phyloP scores from a whole-genome alignment of 2,888 invertebrate species.

The Strigamia crassipes region DNA sequence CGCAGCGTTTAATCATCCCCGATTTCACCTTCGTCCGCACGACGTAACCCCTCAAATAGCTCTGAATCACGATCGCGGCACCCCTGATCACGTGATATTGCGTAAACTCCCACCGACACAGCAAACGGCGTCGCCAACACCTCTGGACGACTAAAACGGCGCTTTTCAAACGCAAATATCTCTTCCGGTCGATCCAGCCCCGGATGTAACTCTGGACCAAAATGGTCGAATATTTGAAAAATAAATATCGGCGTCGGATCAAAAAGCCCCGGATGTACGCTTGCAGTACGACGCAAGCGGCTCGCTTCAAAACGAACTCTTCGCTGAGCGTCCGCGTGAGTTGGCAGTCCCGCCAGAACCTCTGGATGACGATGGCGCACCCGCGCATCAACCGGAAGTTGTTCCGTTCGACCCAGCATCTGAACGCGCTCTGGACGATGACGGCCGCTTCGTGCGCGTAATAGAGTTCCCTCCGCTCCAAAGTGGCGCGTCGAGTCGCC shows the following conservation, averaged over 20 bases:
- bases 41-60: conserved; percentile 50
- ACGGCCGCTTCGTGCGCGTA: conserved; percentile 24
- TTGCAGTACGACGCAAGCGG: conserved; percentile 47
- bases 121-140: not conserved
- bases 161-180: not conserved
- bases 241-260: not conserved
- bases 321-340: conserved; percentile 29
- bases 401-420: not conserved
- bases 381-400: not conserved
- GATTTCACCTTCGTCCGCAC: conserved; percentile 43
- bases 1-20: not conserved
- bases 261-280: conserved; percentile 43
- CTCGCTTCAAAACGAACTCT: not conserved
- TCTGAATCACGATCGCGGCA: conserved; percentile 53
- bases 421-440: not conserved
- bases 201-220: conserved; percentile 1
- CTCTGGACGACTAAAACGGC: not conserved
- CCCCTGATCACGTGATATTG: conserved; percentile 31
- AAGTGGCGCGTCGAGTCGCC: conserved; percentile 41
- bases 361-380: not conserved
- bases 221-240: not conserved
- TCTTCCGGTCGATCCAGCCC: not conserved
- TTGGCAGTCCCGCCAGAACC: not conserved
- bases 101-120: not conserved
- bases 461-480: conserved; percentile 48